Evolutionary conservation across 2,888 invertebrate genomes (phyloP).

Genomic region (Fragum fragum): DNA sequence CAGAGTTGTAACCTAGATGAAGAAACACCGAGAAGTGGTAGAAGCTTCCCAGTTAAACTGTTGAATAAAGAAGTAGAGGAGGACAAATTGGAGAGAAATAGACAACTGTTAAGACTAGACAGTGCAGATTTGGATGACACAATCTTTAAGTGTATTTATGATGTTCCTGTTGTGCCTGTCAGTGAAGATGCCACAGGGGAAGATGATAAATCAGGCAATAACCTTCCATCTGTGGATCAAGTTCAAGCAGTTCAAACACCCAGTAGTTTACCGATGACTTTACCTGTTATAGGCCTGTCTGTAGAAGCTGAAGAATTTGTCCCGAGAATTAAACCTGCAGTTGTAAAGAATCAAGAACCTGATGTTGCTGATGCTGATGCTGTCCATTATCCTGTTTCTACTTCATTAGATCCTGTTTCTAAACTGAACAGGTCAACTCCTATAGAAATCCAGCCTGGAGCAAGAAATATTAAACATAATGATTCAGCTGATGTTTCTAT

Average conservation of each 20-base stretch:
- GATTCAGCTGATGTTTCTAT: conserved; percentile 21
- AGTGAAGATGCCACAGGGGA: not conserved
- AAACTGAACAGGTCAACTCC: conserved; percentile 36
- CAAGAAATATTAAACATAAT: conserved; percentile 41
- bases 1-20: not conserved
- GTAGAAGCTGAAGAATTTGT: conserved; percentile 70
- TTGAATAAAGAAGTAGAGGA: conserved; percentile 57
- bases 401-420: conserved; percentile 1
- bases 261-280: conserved; percentile 57
- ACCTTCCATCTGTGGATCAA: not conserved
- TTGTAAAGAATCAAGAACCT: conserved; percentile 19
- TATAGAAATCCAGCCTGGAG: conserved; percentile 40
- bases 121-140: conserved; percentile 66
- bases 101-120: conserved; percentile 14
- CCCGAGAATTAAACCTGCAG: conserved; percentile 55
- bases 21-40: not conserved
- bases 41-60: conserved; percentile 63
- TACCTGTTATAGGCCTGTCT: conserved; percentile 64
- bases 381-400: not conserved
- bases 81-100: not conserved
- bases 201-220: not conserved
- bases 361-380: not conserved
- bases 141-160: conserved; percentile 59
- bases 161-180: conserved; percentile 43
- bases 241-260: conserved; percentile 24